Conservation (phyloP, 1,140 invertebrate genomes). For the Drosophila kikkawai region DNA sequence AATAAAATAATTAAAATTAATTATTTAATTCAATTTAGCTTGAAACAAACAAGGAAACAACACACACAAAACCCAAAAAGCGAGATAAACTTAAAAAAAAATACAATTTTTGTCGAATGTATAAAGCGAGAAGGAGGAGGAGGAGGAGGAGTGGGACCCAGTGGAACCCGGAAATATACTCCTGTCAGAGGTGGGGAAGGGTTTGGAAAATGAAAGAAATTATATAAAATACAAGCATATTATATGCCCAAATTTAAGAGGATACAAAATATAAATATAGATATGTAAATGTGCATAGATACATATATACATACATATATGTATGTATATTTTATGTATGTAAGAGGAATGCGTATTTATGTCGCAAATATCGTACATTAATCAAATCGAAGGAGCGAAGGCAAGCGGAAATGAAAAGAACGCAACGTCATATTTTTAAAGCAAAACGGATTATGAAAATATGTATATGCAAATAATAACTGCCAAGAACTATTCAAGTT, state of each 20-base stretch:
- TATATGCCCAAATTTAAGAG: constrained; percentile 34
- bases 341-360: constrained; percentile 53
- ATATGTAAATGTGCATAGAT: constrained; percentile 19
- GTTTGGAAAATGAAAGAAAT: constrained; percentile 57
- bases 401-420: constrained; percentile 15
- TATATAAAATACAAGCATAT: constrained; percentile 68
- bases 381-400: constrained; percentile 8
- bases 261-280: constrained; percentile 30
- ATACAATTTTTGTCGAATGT: constrained; percentile 16
- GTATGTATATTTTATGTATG: constrained; percentile 41
- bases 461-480: constrained; percentile 73
- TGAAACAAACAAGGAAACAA: constrained; percentile 39
- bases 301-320: constrained; percentile 1
- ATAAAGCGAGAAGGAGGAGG: not conserved
- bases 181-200: not conserved
- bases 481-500: constrained; percentile 81
- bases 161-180: constrained; percentile 19
- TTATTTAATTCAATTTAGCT: constrained; percentile 69
- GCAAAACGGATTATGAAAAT: constrained; percentile 47
- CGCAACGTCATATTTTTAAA: constrained; percentile 53
- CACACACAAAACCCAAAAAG: constrained; percentile 28
- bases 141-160: constrained; percentile 1
- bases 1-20: constrained; percentile 64
- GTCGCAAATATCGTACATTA: constrained; percentile 59
- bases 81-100: constrained; percentile 24